These are phyloP conservation scores for Diarsia mendica DNA, from an alignment of 2,888 invertebrate genomes.

Conservation along the genomic window DNA sequence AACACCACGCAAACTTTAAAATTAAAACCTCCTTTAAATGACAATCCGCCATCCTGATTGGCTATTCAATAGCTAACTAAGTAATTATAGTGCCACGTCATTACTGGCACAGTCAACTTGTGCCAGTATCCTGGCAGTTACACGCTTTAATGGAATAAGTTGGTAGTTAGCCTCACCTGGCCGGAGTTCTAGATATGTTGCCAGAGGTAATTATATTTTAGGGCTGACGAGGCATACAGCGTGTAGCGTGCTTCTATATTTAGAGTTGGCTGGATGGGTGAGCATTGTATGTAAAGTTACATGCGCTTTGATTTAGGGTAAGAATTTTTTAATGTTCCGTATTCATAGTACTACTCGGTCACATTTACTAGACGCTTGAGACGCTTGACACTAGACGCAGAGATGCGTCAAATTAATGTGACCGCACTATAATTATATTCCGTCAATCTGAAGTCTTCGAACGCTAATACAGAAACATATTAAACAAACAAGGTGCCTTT, in stretches of 20 bases:
- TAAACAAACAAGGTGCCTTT: background rate
- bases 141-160: constrained; percentile 62
- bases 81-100: constrained; percentile 43
- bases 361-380: no score
- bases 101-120: constrained; percentile 38
- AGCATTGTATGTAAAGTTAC: no score
- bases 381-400: no score
- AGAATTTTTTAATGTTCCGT: background rate
- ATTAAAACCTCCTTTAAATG: background rate
- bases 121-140: constrained; percentile 22
- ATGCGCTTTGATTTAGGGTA: background rate
- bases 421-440: background rate
- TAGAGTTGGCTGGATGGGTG: background rate
- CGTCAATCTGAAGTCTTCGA: background rate
- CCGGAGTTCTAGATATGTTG: constrained; percentile 21
- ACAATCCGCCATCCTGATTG: constrained; percentile 4
- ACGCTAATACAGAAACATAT: background rate
- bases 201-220: constrained; percentile 49
- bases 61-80: constrained; percentile 38
- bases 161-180: constrained; percentile 51
- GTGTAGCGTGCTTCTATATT: background rate
- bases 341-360: no score
- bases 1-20: background rate
- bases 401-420: no score
- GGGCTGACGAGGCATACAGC: background rate